phyloP scores from a whole-genome alignment of 2,888 invertebrate species.

The Ommatoiulus sabulosus region DNA sequence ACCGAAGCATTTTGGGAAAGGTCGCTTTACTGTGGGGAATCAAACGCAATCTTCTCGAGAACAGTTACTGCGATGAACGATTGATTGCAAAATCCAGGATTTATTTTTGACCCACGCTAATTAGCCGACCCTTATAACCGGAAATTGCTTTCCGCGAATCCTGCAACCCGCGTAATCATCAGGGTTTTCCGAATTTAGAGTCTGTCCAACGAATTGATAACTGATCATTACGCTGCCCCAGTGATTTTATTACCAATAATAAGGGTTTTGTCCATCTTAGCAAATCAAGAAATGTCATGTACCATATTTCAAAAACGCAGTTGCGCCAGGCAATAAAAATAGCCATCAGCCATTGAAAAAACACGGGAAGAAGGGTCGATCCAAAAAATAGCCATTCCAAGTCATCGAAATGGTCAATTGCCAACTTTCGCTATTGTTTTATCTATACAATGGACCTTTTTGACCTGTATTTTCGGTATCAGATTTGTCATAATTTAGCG shows the following conservation, averaged over 20 bases:
- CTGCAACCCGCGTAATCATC: not conserved
- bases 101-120: slow-evolving; percentile 42
- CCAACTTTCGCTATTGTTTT: no score
- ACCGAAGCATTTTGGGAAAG: not conserved
- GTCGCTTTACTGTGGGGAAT: not conserved
- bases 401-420: no score
- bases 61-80: not conserved
- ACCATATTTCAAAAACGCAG: slow-evolving; percentile 30
- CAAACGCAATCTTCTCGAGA: not conserved
- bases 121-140: slow-evolving; percentile 31
- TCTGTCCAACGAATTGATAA: slow-evolving; percentile 39
- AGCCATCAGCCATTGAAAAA: not conserved
- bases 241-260: slow-evolving; percentile 48
- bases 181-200: slow-evolving; percentile 38
- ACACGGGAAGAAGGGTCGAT: not conserved
- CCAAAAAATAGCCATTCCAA: not conserved
- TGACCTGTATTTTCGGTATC: no score
- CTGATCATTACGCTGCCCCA: slow-evolving; percentile 45
- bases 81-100: not conserved
- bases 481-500: no score
- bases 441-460: no score
- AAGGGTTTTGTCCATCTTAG: slow-evolving; percentile 30
- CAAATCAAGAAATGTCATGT: slow-evolving; percentile 35
- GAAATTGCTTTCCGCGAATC: not conserved
- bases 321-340: slow-evolving; percentile 4